A percentile compares a stretch with the other conserved stretches of the same genome.
Evolutionary conservation across 2,113 vertebrate species (phyloP).

Genomic region (Poicephalus meyeri): DNA sequence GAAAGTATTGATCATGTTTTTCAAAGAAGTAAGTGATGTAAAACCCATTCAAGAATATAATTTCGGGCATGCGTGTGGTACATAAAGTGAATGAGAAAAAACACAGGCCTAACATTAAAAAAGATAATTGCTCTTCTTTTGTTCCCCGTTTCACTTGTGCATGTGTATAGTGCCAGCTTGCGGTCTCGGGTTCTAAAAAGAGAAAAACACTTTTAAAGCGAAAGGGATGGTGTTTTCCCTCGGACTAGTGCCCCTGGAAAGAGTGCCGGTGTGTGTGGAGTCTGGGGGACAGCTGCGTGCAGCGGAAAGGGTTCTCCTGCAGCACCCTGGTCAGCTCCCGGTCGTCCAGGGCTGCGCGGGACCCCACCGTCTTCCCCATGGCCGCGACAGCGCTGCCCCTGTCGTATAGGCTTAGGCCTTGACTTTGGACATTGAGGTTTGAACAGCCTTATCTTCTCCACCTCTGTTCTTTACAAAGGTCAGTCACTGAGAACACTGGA

Average conservation of each 20-base stretch:
- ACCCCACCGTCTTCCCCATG: fast-evolving
- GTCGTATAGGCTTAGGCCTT: fast-evolving
- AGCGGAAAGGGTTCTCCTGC: neutral
- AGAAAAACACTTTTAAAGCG: fast-evolving
- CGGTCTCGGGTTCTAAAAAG: fast-evolving
- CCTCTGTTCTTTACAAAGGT: neutral
- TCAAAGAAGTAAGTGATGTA: neutral
- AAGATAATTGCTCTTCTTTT: neutral
- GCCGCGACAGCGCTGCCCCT: fast-evolving
- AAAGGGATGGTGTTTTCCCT: neutral
- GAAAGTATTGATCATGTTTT: neutral
- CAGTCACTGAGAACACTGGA: neutral
- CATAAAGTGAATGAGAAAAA: neutral
- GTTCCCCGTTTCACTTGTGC: neutral
- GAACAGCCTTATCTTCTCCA: neutral
- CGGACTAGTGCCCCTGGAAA: fast-evolving
- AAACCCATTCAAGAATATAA: neutral
- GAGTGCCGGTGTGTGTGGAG: neutral
- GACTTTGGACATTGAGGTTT: fast-evolving
- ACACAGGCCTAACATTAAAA: neutral
- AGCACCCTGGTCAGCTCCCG: slow-evolving; percentile 39
- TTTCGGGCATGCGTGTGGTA: neutral
- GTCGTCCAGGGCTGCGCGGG: neutral
- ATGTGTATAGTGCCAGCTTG: neutral
- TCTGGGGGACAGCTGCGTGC: neutral